Percentiles rank a stretch among this genome's conserved stretches.
Evolutionary conservation across 1,140 invertebrate genomes (phyloP).

Genomic region (Brachionus plicatilis): DNA sequence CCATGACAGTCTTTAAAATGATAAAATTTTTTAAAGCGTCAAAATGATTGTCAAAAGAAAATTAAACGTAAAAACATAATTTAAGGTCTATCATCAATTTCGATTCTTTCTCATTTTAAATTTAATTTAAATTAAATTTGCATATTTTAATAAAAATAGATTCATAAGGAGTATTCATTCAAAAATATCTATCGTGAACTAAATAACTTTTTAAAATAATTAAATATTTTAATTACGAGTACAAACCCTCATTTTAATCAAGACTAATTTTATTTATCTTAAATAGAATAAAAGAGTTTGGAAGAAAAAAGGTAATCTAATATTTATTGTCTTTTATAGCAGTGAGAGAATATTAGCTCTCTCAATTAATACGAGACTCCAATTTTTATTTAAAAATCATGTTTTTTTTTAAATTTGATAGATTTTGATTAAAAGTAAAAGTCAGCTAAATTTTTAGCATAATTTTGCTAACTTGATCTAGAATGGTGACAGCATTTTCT

Average conservation of each 20-base stretch:
- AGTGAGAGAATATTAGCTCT: too few species aligned
- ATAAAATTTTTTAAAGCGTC: neutral
- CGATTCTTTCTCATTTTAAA: neutral
- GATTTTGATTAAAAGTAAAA: too few species aligned
- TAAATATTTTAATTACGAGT: too few species aligned
- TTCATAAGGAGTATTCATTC: neutral
- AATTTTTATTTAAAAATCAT: too few species aligned
- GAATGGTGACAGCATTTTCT: too few species aligned
- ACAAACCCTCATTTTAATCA: neutral
- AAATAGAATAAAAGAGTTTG: neutral
- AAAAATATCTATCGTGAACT: neutral
- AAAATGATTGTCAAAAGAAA: neutral
- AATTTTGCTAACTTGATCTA: too few species aligned
- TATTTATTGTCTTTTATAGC: neutral
- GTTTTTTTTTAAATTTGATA: too few species aligned
- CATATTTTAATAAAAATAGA: neutral
- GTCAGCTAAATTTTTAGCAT: too few species aligned
- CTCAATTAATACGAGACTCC: neutral
- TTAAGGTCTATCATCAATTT: neutral
- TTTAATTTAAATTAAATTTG: neutral
- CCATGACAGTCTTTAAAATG: neutral
- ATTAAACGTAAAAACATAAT: neutral
- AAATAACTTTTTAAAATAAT: too few species aligned
- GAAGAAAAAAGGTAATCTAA: neutral
- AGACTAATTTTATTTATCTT: neutral